Base-by-base conservation (phyloP, 2,113 vertebrate genomes). In the Neoarius graeffei region DNA sequence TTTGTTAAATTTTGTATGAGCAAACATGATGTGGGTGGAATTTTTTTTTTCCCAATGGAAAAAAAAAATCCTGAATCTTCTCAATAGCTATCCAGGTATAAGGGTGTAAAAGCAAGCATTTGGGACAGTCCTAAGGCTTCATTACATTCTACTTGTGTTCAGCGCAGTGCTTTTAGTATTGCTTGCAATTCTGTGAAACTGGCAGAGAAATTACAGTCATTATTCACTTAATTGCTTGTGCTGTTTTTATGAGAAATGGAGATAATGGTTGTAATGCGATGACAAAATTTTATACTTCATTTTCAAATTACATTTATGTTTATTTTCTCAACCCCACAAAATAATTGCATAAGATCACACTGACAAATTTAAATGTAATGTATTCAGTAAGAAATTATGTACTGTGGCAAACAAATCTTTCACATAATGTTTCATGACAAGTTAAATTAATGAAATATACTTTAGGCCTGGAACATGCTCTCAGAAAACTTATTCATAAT, bases 211-310 rank as follows among this genome's bases (percentile, higher is more conserved):
- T 82, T 82, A 62, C 80, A 62, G 19, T 62, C 80, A 82, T 82
- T 82, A 82, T 62, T 82, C 80, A 62, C 80, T 62, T 62, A 81
- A 81, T 81, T 62, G 80, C 57, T 62, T 82, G 8, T 62, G 80
- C 80, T 82, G 80, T 48, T 82, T 82, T 60, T 81, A 82, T 20
- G 56, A 60, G 56, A 81, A 82, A 82, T 62, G 17, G 80, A 48
- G 57, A 82, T 82, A 62, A 82, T 82, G 57, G 57, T 35, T 81
- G 76, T 3, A 0, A 56, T 80, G 54, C 3, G n/a, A 80, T 7
- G 17, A 20, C 30, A 82, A 48, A 82, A 82, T 62, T 62, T 82
- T 48, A 82, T 30, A 35, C 80, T 23, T 81, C 80, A 30, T 82
- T 82, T 48, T 42, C 27, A 42, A 82, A 62, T 23, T 48, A 82